Evolutionary conservation across 2,888 invertebrate genomes (phyloP).

Genomic region (Corythucha ciliata): DNA sequence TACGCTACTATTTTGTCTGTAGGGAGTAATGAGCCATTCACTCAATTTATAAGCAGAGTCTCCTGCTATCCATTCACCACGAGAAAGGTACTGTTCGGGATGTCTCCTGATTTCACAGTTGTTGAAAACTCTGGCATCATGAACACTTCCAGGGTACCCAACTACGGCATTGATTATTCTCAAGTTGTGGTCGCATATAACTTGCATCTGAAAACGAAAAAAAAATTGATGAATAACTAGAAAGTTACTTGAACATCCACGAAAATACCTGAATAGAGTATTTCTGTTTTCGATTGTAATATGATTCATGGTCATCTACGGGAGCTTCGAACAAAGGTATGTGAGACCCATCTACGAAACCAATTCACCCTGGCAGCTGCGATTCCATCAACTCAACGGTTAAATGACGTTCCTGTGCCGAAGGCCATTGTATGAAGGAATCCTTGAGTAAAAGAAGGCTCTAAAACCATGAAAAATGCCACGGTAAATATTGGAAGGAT

Average conservation of each 20-base stretch:
- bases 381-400: neutral
- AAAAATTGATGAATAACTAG: no score
- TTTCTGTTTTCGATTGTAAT: slow-evolving; percentile 17
- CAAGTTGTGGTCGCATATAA: slow-evolving; percentile 13
- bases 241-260: no score
- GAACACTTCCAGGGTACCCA: slow-evolving; percentile 15
- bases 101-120: neutral
- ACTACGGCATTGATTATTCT: neutral
- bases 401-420: neutral
- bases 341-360: slow-evolving; percentile 17
- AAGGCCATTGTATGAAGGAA: neutral
- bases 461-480: no score
- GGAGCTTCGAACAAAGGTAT: slow-evolving; percentile 22
- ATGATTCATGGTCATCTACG: neutral
- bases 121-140: slow-evolving; percentile 11
- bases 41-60: slow-evolving; percentile 14
- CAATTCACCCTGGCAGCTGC: slow-evolving; percentile 14
- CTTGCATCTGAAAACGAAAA: no score
- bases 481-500: no score
- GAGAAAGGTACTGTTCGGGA: neutral
- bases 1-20: neutral
- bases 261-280: slow-evolving; percentile 21
- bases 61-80: slow-evolving; percentile 13
- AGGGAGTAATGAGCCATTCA: slow-evolving; percentile 3
- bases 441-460: neutral